A percentile compares a stretch with the other conserved stretches of the same genome.
phyloP scores from a whole-genome alignment of 2,888 invertebrate genomes.

The Hyppa rectilinea region DNA sequence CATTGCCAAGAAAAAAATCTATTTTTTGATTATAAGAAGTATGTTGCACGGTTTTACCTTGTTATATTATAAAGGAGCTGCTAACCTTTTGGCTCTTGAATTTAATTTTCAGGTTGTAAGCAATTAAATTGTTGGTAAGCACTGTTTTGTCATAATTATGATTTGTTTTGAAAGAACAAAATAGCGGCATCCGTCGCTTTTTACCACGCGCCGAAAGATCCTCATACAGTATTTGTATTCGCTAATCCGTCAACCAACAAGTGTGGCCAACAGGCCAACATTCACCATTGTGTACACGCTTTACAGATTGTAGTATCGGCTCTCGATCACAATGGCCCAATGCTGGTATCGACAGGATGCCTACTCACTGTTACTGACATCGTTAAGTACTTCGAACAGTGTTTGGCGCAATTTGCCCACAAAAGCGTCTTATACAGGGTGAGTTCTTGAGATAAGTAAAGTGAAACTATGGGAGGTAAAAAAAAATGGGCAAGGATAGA shows the following conservation, averaged over 20 bases:
- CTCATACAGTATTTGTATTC: no score
- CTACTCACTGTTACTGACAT: conserved; percentile 18
- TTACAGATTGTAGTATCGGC: conserved; percentile 36
- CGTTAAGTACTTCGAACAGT: neutral
- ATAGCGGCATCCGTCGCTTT: no score
- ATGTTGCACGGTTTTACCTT: neutral
- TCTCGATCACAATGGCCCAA: conserved; percentile 30
- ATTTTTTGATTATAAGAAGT: no score
- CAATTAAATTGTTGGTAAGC: neutral
- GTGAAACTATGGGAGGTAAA: neutral
- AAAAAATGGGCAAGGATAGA: neutral
- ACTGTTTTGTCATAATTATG: neutral
- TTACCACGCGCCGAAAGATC: no score
- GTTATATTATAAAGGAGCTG: neutral
- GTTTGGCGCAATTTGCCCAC: conserved; percentile 1
- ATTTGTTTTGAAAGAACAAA: no score
- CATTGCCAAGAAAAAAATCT: no score
- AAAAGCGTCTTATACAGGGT: neutral
- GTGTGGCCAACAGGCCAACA: conserved; percentile 13
- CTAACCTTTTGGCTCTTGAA: neutral
- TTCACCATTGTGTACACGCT: conserved; percentile 22
- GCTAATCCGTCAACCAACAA: conserved; percentile 1
- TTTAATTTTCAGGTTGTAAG: neutral
- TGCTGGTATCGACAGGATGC: conserved; percentile 33
- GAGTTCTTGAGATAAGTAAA: neutral